phyloP scores from a whole-genome alignment of 2,888 invertebrate genomes.

The Acrobasis suavella region DNA sequence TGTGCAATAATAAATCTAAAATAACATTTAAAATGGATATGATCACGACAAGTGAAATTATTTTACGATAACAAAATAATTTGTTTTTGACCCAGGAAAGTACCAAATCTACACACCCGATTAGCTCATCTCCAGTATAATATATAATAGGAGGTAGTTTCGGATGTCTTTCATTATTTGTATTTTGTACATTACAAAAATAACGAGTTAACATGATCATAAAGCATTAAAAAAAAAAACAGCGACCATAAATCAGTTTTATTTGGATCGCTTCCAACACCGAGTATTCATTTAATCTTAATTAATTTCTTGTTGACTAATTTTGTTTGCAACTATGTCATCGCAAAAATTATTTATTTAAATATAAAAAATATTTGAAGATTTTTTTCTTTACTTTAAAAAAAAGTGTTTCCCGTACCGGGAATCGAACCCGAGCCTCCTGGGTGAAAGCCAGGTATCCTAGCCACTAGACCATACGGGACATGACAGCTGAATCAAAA shows the following conservation, averaged over 20 bases:
- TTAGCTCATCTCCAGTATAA: too few relatives aligned
- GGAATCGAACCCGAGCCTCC: constrained; percentile 89
- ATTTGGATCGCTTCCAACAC: background rate
- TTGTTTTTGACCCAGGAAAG: too few relatives aligned
- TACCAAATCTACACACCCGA: too few relatives aligned
- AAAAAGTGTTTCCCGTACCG: constrained; percentile 81
- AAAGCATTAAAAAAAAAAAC: background rate
- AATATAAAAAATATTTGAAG: too few relatives aligned
- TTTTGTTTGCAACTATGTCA: background rate
- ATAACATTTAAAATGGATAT: too few relatives aligned
- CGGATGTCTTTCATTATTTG: background rate
- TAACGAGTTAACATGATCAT: background rate
- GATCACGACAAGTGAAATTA: too few relatives aligned
- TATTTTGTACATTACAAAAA: background rate
- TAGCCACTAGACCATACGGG: constrained; percentile 87
- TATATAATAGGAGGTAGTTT: too few relatives aligned
- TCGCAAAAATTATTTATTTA: too few relatives aligned
- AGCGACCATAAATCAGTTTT: background rate
- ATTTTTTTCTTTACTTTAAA: too few relatives aligned
- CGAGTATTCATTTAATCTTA: background rate
- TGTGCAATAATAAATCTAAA: too few relatives aligned
- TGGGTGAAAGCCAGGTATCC: constrained; percentile 88
- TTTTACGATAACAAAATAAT: too few relatives aligned
- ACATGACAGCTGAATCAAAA: constrained; percentile 31
- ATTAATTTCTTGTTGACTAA: background rate